Evolutionary conservation across 2,113 vertebrate genomes (phyloP), one percentile per base, ranked within the genome.

Genomic region (Festucalex cinctus): DNA sequence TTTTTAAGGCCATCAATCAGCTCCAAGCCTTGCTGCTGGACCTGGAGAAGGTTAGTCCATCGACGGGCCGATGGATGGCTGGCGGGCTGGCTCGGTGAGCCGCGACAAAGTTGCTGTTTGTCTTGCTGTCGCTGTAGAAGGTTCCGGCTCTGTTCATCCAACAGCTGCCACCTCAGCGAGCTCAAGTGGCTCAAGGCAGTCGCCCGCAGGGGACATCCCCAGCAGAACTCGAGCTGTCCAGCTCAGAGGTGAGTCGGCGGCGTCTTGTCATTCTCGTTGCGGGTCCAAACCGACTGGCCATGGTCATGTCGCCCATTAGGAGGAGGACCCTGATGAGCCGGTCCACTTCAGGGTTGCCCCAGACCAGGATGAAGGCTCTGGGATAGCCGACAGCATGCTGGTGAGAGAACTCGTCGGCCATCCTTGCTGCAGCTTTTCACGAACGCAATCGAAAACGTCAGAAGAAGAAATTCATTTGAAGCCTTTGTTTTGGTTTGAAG

Each of bases 11-110:
- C 1, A 92, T 93, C 62, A 85, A 86, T 16, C 86, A 89, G 19
- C 91, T 98, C 35, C 84, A 92, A 71, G 87, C 74, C 70, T 89
- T 93, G 54, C 61, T 97, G 56, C 89, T 90, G 67, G 89, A 93
- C 26, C 78, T 98, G 73, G 95, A 97, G 85, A 91, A 94, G 83
- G 89, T 94, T 32, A 26, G 83, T 60, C 9, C 3, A 0, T 63
- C 19, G 41, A 0, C 48, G n/a, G 14, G 51, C 13, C 1, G 48
- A 10, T 0, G 13, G 48, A 10, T 0, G 13, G 0, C 17, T 28
- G 20, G 0, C 0, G 24, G 41, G 16, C 14, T 19, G 20, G 16
- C 28, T 14, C 8, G 43, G 17, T 0, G 1, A 3, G 6, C 0
- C 19, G n/a, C 4, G 1, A 0, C 36, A 35, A 35, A 8, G 1